A percentile compares a stretch with the other conserved stretches of the same genome.
These are phyloP conservation scores for Sylvilagus bachmani DNA, from an alignment of 2,113 vertebrate genomes.

Conservation along the genomic window DNA sequence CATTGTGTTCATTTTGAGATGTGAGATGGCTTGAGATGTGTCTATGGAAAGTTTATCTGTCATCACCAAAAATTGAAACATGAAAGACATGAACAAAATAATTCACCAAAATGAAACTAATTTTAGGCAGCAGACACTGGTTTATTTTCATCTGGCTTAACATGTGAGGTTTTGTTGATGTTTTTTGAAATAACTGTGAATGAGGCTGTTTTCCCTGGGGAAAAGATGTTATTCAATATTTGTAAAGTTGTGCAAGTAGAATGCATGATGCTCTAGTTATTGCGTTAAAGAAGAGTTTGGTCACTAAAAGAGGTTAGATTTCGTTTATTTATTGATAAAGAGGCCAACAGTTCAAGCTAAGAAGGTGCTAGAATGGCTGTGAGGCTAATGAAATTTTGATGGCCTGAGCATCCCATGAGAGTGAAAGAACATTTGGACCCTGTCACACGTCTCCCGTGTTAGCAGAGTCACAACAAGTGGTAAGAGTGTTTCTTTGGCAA, in stretches of 20 bases:
- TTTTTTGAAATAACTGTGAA: conserved; percentile 56
- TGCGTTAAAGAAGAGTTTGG: conserved; percentile 83
- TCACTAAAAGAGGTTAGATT: conserved; percentile 80
- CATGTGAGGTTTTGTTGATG: conserved; percentile 3
- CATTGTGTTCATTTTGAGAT: neutral
- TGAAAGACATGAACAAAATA: neutral
- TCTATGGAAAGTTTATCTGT: neutral
- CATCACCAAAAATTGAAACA: neutral
- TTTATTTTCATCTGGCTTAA: conserved; percentile 46
- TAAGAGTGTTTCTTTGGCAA: conserved; percentile 67
- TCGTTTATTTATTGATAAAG: conserved; percentile 86
- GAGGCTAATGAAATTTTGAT: conserved; percentile 87
- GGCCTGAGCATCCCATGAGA: conserved; percentile 69
- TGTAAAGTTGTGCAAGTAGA: conserved; percentile 73
- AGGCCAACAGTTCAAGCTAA: conserved; percentile 82
- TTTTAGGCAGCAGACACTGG: neutral
- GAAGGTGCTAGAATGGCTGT: conserved; percentile 77
- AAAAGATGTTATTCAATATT: conserved; percentile 60
- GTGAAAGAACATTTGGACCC: conserved; percentile 43
- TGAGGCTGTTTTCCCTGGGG: neutral
- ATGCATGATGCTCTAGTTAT: conserved; percentile 70
- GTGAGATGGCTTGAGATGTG: neutral
- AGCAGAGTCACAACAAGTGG: conserved; percentile 72
- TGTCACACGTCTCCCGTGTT: neutral
- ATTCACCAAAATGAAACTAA: conserved; percentile 11